A percentile compares a stretch with the other conserved stretches of the same genome.
phyloP scores from a whole-genome alignment of 2,888 invertebrate species.

The Rhamphomyia laevipes region DNA sequence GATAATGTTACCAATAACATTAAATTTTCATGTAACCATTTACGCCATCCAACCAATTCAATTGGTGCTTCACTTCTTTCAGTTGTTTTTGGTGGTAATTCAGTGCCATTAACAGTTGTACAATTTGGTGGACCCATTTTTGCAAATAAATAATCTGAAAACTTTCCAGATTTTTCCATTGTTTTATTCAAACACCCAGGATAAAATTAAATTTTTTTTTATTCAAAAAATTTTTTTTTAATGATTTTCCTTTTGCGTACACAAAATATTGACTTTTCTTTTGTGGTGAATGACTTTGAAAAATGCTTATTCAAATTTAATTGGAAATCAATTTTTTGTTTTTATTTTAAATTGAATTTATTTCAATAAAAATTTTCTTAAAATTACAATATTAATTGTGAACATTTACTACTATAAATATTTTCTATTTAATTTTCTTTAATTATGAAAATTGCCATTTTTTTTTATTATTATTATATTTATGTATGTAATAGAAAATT shows the following conservation, averaged over 20 bases:
- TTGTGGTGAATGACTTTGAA: neutral
- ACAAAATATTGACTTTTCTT: neutral
- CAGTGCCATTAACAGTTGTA: slow-evolving; percentile 34
- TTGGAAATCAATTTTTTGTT: too few species aligned
- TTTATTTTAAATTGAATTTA: too few species aligned
- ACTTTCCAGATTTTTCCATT: slow-evolving; percentile 53
- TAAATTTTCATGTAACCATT: slow-evolving; percentile 63
- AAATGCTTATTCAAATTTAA: neutral
- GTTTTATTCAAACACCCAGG: slow-evolving; percentile 17
- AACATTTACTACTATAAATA: neutral
- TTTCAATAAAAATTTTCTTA: too few species aligned
- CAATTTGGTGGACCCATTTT: slow-evolving; percentile 61
- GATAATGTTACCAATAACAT: slow-evolving; percentile 67
- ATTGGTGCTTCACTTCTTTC: slow-evolving; percentile 50
- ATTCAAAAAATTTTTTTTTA: slow-evolving; percentile 1
- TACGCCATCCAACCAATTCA: slow-evolving; percentile 52
- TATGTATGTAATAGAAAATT: neutral
- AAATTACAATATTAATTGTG: neutral
- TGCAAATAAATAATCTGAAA: slow-evolving; percentile 70
- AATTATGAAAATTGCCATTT: too few species aligned
- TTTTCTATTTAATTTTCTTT: too few species aligned
- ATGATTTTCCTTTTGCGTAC: neutral
- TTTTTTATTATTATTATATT: neutral
- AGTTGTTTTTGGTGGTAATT: slow-evolving; percentile 46
- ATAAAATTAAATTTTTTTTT: neutral